Evolutionary conservation across 2,888 invertebrate species (phyloP), one percentile per base, ranked within the genome.

Genomic region (Cephonodes hylas): DNA sequence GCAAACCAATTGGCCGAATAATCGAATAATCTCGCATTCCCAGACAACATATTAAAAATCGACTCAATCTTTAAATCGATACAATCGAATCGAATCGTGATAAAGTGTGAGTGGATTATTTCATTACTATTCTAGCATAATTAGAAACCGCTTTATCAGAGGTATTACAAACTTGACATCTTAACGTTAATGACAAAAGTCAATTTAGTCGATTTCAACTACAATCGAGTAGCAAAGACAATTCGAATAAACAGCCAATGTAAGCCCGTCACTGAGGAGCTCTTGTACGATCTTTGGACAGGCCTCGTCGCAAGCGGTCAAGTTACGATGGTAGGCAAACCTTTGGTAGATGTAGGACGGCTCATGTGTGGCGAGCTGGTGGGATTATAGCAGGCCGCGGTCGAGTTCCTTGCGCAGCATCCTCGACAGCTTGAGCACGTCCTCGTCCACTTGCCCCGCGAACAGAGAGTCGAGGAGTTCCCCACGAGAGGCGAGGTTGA

Each of bases 361-460:
- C 85, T 83, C 80, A 80, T 31, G 64, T 65, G 66, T 67, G 66
- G 69, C 60, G 58, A 65, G 57, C 63, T 68, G 64, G 62, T 66
- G 57, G 42, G 73, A 79, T 90, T 91, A 92, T 79, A 92, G 89
- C 58, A 91, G 85, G 61, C 91, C 91, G 34, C 90, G 68, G 75
- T 92, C 92, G 1, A 92, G 79, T 72, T 91, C 91, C 70, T 90
- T 91, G 65, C 92, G 88, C 1, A 92, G 86, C 91, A 92, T 90
- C 56, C 90, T 80, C 58, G 91, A 76, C 0, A 92, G 78, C 64
- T 91, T 89, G 60, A 86, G 81, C 13, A 92, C 92, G 63, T 89
- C 87, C 23, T 91, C 90, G 73, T 88, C 88, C 0, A 89, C 83
- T 62, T 88, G 88, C 0, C 91, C 91, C 1, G 91, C 76, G 79